Conservation (phyloP, 2,888 invertebrate species). For the Polymixis flavicincta region DNA sequence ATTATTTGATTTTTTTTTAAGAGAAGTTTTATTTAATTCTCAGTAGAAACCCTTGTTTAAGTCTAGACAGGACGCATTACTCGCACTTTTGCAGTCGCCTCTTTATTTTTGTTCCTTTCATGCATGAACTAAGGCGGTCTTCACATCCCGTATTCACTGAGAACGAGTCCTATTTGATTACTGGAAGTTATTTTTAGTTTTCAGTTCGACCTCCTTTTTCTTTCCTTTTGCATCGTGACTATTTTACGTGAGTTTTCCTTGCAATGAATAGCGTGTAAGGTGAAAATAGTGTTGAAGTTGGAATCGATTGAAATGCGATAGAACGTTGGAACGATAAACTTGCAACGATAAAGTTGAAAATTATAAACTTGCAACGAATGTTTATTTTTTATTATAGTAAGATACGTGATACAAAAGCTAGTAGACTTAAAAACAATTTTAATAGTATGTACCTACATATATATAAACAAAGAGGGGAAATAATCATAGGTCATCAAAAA, state of each 20-base stretch:
- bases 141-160: slow-evolving; percentile 45
- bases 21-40: background rate
- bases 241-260: slow-evolving; percentile 9
- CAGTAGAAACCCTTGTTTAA: slow-evolving; percentile 1
- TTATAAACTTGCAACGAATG: background rate
- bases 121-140: slow-evolving; percentile 22
- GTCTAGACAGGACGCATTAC: slow-evolving; percentile 17
- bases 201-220: slow-evolving; percentile 27
- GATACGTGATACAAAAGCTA: too few species aligned
- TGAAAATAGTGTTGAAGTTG: background rate
- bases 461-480: too few species aligned
- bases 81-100: slow-evolving; percentile 16
- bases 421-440: too few species aligned
- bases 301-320: background rate
- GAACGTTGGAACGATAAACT: background rate
- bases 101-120: slow-evolving; percentile 25
- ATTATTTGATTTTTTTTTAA: background rate
- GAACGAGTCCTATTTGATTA: slow-evolving; percentile 58
- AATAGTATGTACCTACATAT: too few species aligned
- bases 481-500: too few species aligned
- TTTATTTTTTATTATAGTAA: too few species aligned
- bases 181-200: slow-evolving; percentile 60
- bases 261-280: background rate
- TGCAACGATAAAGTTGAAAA: background rate
- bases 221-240: slow-evolving; percentile 33